Conservation (phyloP, 2,797 vertebrate genomes). For the Sitta carolinensis region DNA sequence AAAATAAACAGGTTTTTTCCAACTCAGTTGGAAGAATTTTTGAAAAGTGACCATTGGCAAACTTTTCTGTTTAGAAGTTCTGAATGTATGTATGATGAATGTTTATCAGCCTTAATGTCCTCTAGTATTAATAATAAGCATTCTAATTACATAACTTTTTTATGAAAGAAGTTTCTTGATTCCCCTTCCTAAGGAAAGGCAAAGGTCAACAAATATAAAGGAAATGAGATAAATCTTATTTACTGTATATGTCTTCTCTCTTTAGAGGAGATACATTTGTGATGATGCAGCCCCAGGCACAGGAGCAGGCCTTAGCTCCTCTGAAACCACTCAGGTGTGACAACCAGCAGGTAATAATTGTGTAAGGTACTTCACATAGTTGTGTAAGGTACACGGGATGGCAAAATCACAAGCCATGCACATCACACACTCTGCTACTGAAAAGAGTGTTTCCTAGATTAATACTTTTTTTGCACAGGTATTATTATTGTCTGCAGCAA, state of each 20-base stretch:
- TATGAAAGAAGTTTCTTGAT: background rate
- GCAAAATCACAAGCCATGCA: background rate
- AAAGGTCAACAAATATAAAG: background rate
- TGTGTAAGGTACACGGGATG: fast-evolving
- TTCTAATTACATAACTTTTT: background rate
- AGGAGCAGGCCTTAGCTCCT: background rate
- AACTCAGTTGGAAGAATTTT: background rate
- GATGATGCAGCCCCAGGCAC: background rate
- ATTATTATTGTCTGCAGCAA: background rate
- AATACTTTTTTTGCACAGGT: background rate
- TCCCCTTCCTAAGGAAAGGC: background rate
- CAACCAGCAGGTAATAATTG: background rate
- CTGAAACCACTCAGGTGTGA: background rate
- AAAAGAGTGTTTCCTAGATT: background rate
- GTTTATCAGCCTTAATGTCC: background rate
- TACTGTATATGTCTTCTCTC: background rate
- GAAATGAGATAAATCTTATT: background rate
- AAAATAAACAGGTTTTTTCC: background rate
- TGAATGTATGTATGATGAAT: background rate
- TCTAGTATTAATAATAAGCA: background rate
- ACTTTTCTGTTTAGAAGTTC: background rate
- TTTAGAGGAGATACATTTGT: background rate
- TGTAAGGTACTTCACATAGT: background rate
- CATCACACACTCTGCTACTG: background rate
- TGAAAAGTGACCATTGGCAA: background rate